Conservation (phyloP, 2,888 invertebrate species). For the Lordiphosa andalusiaca region DNA sequence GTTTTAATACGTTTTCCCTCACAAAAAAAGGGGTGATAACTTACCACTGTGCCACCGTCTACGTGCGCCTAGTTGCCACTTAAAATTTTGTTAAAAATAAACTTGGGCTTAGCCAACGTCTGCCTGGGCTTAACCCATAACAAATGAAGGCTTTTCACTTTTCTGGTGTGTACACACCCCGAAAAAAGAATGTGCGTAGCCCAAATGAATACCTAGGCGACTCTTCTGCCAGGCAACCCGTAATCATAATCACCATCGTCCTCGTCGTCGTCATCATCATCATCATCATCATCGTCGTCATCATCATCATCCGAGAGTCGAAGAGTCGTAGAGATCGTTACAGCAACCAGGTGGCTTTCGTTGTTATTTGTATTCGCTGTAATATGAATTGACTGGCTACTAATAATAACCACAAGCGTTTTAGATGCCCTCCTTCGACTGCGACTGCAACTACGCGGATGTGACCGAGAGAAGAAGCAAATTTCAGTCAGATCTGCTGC, state of each 20-base stretch:
- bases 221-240: slow-evolving; percentile 48
- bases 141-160: slow-evolving; percentile 77
- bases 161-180: slow-evolving; percentile 58
- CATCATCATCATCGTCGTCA: slow-evolving; percentile 17
- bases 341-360: slow-evolving; percentile 42
- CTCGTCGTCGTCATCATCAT: slow-evolving; percentile 6
- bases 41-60: slow-evolving; percentile 21
- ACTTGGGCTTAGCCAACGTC: slow-evolving; percentile 13
- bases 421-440: slow-evolving; percentile 29
- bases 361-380: slow-evolving; percentile 69
- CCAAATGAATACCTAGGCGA: slow-evolving; percentile 68
- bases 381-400: slow-evolving; percentile 69
- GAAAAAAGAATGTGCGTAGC: slow-evolving; percentile 54
- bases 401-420: slow-evolving; percentile 64
- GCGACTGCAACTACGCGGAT: not conserved
- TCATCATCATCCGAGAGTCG: slow-evolving; percentile 21
- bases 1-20: too few species aligned
- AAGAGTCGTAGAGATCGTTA: too few species aligned
- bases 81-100: slow-evolving; percentile 29
- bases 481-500: slow-evolving; percentile 59
- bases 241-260: slow-evolving; percentile 52
- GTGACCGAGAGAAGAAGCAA: slow-evolving; percentile 11
- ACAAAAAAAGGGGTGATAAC: too few species aligned
- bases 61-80: slow-evolving; percentile 40
- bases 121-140: slow-evolving; percentile 27